Conservation (phyloP, 2,113 vertebrate species). For the Coracopsis vasa region DNA sequence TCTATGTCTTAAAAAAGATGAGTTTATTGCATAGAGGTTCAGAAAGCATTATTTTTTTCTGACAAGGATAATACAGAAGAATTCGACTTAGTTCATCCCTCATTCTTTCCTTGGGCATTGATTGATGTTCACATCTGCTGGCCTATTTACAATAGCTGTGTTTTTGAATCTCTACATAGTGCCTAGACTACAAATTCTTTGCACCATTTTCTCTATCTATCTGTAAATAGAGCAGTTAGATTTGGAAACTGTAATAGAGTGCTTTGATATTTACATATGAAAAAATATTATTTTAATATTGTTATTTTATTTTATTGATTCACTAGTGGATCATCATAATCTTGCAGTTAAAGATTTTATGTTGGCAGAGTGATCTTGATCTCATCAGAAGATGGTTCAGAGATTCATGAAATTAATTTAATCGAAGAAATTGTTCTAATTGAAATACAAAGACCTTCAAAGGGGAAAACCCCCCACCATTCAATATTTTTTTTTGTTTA, state of each 20-base stretch:
- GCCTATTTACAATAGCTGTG: neutral
- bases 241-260: neutral
- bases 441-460: neutral
- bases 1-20: neutral
- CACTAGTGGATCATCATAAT: neutral
- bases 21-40: neutral
- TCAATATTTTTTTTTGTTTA: neutral
- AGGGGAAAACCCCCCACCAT: fast-evolving
- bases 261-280: neutral
- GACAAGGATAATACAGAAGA: neutral
- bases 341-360: neutral
- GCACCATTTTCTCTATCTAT: neutral
- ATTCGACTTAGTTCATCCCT: neutral
- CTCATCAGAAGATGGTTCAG: neutral
- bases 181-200: neutral
- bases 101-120: neutral
- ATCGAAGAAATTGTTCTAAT: neutral
- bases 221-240: neutral
- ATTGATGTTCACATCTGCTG: neutral
- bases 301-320: neutral
- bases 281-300: neutral
- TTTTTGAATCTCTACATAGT: neutral
- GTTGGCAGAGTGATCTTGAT: neutral
- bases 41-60: neutral
- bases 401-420: neutral